These are phyloP conservation scores for Atta texana DNA, from an alignment of 1,140 invertebrate genomes.

Conservation along the genomic window DNA sequence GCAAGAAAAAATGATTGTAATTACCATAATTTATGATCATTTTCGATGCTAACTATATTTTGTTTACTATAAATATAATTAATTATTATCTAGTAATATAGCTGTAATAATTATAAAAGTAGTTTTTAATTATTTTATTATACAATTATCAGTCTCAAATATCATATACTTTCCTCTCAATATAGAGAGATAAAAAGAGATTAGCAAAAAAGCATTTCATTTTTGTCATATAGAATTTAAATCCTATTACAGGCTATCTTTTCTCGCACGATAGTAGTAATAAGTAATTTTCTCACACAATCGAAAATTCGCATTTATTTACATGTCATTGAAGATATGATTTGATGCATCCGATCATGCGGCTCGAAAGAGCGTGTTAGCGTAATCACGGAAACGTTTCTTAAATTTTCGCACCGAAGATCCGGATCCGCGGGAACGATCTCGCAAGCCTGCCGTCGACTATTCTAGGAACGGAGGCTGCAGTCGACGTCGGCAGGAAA, in stretches of 20 bases:
- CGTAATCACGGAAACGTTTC: constrained; percentile 50
- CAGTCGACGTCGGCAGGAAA: constrained; percentile 81
- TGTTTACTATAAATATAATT: too few relatives aligned
- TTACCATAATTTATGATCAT: too few relatives aligned
- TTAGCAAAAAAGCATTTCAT: not conserved
- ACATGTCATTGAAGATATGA: not conserved
- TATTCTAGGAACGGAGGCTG: constrained; percentile 84
- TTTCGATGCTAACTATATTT: too few relatives aligned
- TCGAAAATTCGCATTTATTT: not conserved
- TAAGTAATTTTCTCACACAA: not conserved
- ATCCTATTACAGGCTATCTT: not conserved
- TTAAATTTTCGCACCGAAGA: constrained; percentile 39
- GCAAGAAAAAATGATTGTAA: not conserved
- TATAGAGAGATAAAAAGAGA: not conserved
- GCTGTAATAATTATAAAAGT: too few relatives aligned
- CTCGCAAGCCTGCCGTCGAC: constrained; percentile 69
- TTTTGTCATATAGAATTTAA: not conserved
- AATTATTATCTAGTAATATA: too few relatives aligned
- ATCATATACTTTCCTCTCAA: too few relatives aligned
- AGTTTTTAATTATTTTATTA: too few relatives aligned
- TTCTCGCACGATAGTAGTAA: not conserved
- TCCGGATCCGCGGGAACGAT: constrained; percentile 42
- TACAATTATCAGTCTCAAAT: too few relatives aligned
- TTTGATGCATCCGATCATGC: not conserved
- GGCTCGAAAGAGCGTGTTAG: not conserved